Base-by-base conservation (phyloP, 2,888 invertebrate genomes). In the Pachliopta kotzebuea region DNA sequence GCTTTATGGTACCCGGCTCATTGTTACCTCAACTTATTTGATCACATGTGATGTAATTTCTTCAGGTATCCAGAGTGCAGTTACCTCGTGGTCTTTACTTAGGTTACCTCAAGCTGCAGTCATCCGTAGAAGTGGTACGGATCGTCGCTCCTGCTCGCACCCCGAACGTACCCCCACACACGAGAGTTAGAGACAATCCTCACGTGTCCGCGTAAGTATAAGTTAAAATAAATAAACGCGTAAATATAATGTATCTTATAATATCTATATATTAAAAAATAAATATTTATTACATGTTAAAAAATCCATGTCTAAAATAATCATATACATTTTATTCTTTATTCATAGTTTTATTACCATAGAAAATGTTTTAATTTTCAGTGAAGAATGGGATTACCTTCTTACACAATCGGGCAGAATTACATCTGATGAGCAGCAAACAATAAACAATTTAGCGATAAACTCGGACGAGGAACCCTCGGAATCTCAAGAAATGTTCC, bases 381-480 rank as follows among this genome's bases (percentile, higher is more conserved):
- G 97, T 29, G 99, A 99, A 81, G 99, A 99, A 86, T 99, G 99
- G 99, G 96, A 97, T 72, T 96, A 97, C 83, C 90, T 99, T 18
- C 96, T 95, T 77, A 94, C 93, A 24, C 93, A 93, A 69, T 85
- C 90, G 0, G 90, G 88, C 23, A 84, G 83, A 74, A 66, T 72
- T 0, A 66, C 74, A 6, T 73, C 73, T 3, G 82, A 87, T 21
- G 89, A 90, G 65, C 65, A 72, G 0, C 84, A 81, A 69, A 69
- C 79, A 0, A 75, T 86, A 74, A 77, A 92, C 82, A 84, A 80
- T 78, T 74, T 85, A 50, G 76, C 86, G 18, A 81, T 84, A 60
- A 76, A 76, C 56, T 76, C 74, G 58, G 83, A 81, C 63, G 87
- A 90, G 26, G 91, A 88, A 49, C 93, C 94, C 23, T 95, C 95